Evolutionary conservation across 1,140 invertebrate genomes (phyloP).

Genomic region (Cydia pomonella): DNA sequence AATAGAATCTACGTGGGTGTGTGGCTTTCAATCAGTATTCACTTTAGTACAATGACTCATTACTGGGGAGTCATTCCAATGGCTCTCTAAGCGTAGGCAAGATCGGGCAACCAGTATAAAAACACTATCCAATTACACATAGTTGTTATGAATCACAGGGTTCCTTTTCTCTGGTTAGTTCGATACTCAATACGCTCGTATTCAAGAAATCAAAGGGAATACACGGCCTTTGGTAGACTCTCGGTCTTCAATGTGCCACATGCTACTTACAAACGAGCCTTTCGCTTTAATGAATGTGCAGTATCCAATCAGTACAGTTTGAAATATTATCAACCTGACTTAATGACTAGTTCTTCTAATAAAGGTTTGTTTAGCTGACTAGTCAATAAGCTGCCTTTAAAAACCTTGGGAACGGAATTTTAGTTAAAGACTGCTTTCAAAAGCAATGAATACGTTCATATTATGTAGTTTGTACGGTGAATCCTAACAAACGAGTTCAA

Average conservation of each 20-base stretch:
- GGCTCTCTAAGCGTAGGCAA: slow-evolving; percentile 21
- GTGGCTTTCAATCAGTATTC: slow-evolving; percentile 47
- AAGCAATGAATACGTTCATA: not conserved
- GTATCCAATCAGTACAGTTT: slow-evolving; percentile 30
- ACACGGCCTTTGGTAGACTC: not conserved
- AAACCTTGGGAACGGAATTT: slow-evolving; percentile 3
- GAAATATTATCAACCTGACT: slow-evolving; percentile 25
- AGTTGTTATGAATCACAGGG: not conserved
- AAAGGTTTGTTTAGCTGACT: slow-evolving; percentile 19
- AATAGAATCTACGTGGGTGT: slow-evolving; percentile 53
- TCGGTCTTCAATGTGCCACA: slow-evolving; percentile 3
- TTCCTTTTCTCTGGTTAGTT: not conserved
- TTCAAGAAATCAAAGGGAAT: not conserved
- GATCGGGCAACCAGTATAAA: not conserved
- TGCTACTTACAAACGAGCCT: slow-evolving; percentile 27
- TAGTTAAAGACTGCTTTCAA: not conserved
- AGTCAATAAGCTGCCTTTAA: slow-evolving; percentile 24
- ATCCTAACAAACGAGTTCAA: not conserved
- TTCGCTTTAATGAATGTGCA: slow-evolving; percentile 25
- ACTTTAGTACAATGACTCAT: slow-evolving; percentile 52
- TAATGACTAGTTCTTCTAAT: slow-evolving; percentile 27
- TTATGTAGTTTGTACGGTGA: not conserved
- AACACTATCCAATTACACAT: slow-evolving; percentile 28
- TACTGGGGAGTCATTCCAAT: slow-evolving; percentile 35
- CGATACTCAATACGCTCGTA: not conserved